Evolutionary conservation across 2,888 invertebrate genomes (phyloP), one percentile per base, ranked within the genome.

Genomic region (Chydorus sphaericus): DNA sequence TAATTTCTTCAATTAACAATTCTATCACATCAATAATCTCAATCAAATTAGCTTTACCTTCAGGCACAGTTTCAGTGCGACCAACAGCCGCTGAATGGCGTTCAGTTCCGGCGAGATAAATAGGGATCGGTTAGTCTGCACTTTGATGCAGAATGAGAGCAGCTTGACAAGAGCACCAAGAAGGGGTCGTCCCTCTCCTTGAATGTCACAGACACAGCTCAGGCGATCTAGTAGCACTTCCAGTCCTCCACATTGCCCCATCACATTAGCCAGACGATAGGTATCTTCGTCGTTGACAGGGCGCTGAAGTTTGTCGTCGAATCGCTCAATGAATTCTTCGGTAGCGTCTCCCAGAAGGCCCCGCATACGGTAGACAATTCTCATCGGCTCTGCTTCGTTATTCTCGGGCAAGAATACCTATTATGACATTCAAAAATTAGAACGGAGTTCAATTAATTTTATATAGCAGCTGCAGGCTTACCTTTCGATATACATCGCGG

Each of bases 331-430:
- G 70, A 98, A 97, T 72, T 97, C 97, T 68, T 98, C 98, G 0
- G 97, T 97, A 1, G 97, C 98, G 71, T 98, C 98, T 2, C 97
- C 98, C 8, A 97, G 78, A 56, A 98, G 73, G 0, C 97, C 97
- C 57, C 97, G 77, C 96, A 98, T 97, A 49, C 98, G 81, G 71
- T 98, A 98, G 31, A 97, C 86, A 8, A 97, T 87, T 11, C 93
- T 79, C 97, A 98, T 97, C 0, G 94, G 88, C 67, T 94, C 96
- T 44, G 87, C 85, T 65, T 92, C 89, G 33, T 88, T 86, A 58
- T 72, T 74, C 63, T 89, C 89, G 4, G 85, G 81, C 30, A 89
- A 77, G 91, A 92, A 92, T 11, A 79, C 44, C 44, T 44, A 26
- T n/a, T n/a, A n/a, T n/a, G n/a, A n/a, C 14, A 44, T 6, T 26